phyloP scores from a whole-genome alignment of 2,797 vertebrate genomes.

The Sebastes diploproa region DNA sequence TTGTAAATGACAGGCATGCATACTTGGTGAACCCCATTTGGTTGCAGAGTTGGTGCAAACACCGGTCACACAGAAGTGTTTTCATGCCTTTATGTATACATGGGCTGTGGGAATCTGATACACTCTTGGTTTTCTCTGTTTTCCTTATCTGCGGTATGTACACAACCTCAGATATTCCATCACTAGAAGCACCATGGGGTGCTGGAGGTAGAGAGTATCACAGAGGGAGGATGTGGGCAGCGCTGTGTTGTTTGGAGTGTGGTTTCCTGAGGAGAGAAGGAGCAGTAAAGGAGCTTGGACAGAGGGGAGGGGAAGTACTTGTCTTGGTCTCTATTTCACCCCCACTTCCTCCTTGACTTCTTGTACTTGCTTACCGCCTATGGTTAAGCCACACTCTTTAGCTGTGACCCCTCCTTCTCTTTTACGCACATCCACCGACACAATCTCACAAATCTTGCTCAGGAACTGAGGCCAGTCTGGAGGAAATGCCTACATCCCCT shows the following conservation, averaged over 20 bases:
- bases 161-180: constrained; percentile 38
- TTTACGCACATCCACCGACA: constrained; percentile 41
- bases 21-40: constrained; percentile 40
- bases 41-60: constrained; percentile 39
- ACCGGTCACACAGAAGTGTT: constrained; percentile 26
- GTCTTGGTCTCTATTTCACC: constrained; percentile 55
- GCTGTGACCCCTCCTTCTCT: constrained; percentile 27
- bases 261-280: constrained; percentile 72
- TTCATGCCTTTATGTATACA: constrained; percentile 12
- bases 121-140: constrained; percentile 20
- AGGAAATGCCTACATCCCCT: constrained; percentile 74
- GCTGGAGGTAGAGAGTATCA: constrained; percentile 35
- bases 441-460: constrained; percentile 60
- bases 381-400: constrained; percentile 21
- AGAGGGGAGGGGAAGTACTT: constrained; percentile 49
- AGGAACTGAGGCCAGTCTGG: constrained; percentile 64
- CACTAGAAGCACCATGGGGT: constrained; percentile 8
- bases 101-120: constrained; percentile 36
- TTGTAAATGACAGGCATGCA: constrained; percentile 51
- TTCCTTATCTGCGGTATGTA: constrained; percentile 42
- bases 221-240: constrained; percentile 63
- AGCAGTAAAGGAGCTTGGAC: constrained; percentile 34
- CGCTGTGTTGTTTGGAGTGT: constrained; percentile 69
- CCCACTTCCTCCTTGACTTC: constrained; percentile 54
- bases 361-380: constrained; percentile 46